Percentiles rank a stretch among this genome's conserved stretches.
Evolutionary conservation across 2,113 vertebrate species (phyloP).

Genomic region (Neoarius graeffei): DNA sequence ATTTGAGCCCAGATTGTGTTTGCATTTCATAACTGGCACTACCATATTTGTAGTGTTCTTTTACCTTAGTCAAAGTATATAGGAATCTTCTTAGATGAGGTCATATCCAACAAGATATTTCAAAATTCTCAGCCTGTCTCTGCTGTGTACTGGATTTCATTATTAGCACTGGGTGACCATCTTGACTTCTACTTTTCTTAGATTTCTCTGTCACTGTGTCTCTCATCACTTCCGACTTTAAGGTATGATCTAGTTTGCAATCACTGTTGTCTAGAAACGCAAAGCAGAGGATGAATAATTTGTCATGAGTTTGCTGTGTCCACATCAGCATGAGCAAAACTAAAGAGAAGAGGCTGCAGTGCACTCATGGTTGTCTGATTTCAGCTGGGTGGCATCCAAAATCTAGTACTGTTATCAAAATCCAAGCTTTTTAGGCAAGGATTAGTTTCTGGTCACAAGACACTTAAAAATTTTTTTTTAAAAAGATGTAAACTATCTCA

Average conservation of each 20-base stretch:
- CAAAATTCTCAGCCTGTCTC: not conserved
- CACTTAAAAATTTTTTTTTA: not conserved
- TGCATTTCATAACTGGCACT: too few species aligned
- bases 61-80: not conserved
- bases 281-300: constrained; percentile 1
- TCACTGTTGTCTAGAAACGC: constrained; percentile 2
- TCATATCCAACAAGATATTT: not conserved
- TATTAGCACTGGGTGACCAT: not conserved
- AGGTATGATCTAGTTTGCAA: not conserved
- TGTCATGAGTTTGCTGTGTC: not conserved
- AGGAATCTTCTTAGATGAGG: not conserved
- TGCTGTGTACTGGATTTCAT: not conserved
- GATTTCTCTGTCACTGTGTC: not conserved
- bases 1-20: too few species aligned
- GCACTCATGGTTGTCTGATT: not conserved
- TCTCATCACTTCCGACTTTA: not conserved
- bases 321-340: not conserved
- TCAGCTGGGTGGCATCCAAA: not conserved
- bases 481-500: not conserved
- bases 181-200: not conserved
- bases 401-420: not conserved
- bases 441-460: not conserved
- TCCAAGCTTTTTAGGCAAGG: not conserved
- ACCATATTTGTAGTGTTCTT: too few species aligned
- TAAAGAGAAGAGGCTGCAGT: not conserved